Evolutionary conservation across 2,888 invertebrate genomes (phyloP).

Genomic region (Schizotus pectinicornis): DNA sequence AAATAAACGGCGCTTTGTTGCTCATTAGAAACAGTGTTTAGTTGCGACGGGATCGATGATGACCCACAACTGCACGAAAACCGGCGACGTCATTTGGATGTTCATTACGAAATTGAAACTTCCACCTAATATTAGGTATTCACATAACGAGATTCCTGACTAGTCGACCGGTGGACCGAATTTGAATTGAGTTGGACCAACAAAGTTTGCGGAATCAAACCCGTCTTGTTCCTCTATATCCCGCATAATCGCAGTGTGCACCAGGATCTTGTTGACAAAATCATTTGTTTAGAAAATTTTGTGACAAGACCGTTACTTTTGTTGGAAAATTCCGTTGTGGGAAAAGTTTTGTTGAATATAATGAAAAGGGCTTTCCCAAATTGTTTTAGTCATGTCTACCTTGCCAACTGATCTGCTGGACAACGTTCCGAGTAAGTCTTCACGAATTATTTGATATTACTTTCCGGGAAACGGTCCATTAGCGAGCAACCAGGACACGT

Average conservation of each 20-base stretch:
- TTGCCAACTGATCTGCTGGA: conserved; percentile 4
- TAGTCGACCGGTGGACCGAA: no score
- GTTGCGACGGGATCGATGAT: no score
- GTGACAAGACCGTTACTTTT: conserved; percentile 39
- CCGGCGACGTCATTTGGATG: no score
- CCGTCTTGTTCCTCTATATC: no score
- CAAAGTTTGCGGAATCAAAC: no score
- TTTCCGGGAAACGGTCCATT: conserved; percentile 10
- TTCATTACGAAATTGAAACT: no score
- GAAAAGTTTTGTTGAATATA: conserved; percentile 13
- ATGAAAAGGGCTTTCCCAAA: conserved; percentile 26
- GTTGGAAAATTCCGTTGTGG: conserved; percentile 42
- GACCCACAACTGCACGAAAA: no score
- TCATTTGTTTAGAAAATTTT: conserved; percentile 46
- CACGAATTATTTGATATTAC: not conserved
- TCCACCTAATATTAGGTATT: no score
- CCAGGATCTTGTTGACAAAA: conserved; percentile 38
- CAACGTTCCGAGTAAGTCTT: conserved; percentile 18
- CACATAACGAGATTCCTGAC: no score
- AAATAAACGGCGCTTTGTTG: conserved; percentile 8
- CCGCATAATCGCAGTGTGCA: no score
- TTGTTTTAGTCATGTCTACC: conserved; percentile 31
- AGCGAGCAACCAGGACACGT: conserved; percentile 2
- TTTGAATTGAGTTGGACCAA: no score
- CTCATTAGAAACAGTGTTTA: conserved; percentile 5